These are phyloP conservation scores for Helicolenus hilgendorfi DNA, from an alignment of 2,797 vertebrate genomes.

Conservation along the genomic window DNA sequence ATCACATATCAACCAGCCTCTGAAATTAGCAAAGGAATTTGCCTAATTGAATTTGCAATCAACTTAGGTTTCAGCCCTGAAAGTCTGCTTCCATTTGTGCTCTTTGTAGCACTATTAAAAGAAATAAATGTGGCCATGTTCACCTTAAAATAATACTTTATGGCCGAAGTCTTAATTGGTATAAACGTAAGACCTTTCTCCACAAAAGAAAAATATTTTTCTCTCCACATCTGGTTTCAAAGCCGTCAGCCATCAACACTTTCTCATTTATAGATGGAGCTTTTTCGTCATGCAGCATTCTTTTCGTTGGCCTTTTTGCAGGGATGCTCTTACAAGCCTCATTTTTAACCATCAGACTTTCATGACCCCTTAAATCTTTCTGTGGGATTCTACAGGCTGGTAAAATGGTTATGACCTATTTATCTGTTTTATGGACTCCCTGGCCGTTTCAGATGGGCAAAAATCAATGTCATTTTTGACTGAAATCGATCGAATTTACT, in stretches of 20 bases:
- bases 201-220: neutral
- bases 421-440: slow-evolving; percentile 91
- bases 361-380: slow-evolving; percentile 88
- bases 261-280: slow-evolving; percentile 21
- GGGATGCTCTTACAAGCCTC: slow-evolving; percentile 42
- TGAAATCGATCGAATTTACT: slow-evolving; percentile 85
- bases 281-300: slow-evolving; percentile 31
- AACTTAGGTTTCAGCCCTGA: slow-evolving; percentile 71
- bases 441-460: slow-evolving; percentile 82
- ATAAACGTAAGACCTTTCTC: neutral
- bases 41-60: slow-evolving; percentile 88
- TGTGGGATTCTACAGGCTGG: slow-evolving; percentile 86
- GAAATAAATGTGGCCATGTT: slow-evolving; percentile 4
- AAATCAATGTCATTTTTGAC: slow-evolving; percentile 87
- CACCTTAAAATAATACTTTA: slow-evolving; percentile 14
- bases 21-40: slow-evolving; percentile 75
- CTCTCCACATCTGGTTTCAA: slow-evolving; percentile 16
- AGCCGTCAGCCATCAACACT: slow-evolving; percentile 1
- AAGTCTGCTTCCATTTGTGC: slow-evolving; percentile 67
- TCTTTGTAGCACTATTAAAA: slow-evolving; percentile 10
- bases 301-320: slow-evolving; percentile 50
- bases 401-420: slow-evolving; percentile 92
- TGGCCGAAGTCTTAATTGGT: neutral
- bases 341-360: slow-evolving; percentile 81
- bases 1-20: slow-evolving; percentile 79